A percentile compares a stretch with the other conserved stretches of the same genome.
phyloP scores from a whole-genome alignment of 2,113 vertebrate genomes.

The Chaetops frenatus region DNA sequence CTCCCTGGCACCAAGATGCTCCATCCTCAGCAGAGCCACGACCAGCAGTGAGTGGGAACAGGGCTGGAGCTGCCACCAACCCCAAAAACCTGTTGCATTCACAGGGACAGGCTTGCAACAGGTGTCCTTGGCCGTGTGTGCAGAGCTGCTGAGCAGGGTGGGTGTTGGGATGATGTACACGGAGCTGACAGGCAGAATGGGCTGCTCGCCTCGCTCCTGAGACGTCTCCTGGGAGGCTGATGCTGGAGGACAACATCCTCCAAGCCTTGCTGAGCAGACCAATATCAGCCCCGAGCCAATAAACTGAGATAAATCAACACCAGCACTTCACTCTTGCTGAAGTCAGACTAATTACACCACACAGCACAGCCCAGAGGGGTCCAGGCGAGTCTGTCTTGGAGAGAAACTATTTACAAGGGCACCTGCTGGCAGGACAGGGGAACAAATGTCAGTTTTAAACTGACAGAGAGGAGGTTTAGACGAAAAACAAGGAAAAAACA shows the following conservation, averaged over 20 bases:
- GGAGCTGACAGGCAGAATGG: neutral
- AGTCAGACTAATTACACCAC: neutral
- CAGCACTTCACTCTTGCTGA: neutral
- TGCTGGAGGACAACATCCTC: neutral
- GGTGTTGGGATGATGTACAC: neutral
- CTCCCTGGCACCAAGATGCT: neutral
- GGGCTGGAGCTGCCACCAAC: neutral
- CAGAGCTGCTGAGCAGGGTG: neutral
- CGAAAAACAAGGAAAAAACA: neutral
- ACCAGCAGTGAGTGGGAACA: accelerated
- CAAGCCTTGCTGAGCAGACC: neutral
- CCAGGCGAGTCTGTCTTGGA: neutral
- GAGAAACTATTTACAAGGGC: neutral
- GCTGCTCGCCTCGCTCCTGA: neutral
- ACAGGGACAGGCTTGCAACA: neutral
- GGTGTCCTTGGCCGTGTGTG: neutral
- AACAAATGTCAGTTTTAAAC: neutral
- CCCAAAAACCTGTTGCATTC: neutral
- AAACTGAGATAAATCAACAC: neutral
- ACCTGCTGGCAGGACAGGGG: neutral
- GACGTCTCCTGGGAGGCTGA: neutral
- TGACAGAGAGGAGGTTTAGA: neutral
- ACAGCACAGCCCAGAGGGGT: neutral
- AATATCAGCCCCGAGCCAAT: neutral
- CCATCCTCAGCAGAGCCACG: neutral